A percentile compares a stretch with the other conserved stretches of the same genome.
Conservation (phyloP, 2,797 vertebrate species). For the Masticophis lateralis region DNA sequence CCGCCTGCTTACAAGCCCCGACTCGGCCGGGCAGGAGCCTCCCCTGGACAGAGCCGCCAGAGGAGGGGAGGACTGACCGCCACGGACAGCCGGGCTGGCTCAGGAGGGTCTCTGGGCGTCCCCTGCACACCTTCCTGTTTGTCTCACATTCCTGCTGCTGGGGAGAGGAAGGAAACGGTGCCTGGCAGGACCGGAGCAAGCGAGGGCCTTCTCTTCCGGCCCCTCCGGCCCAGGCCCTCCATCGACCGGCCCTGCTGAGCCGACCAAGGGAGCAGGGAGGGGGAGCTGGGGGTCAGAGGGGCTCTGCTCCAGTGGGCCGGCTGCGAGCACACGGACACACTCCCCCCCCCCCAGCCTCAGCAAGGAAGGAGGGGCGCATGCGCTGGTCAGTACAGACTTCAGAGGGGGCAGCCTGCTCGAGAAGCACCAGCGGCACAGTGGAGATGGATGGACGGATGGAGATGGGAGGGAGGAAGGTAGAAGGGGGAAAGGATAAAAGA, state of each 20-base stretch:
- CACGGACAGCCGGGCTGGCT: no score
- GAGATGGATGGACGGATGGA: background rate
- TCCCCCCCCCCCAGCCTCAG: background rate
- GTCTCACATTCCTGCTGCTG: background rate
- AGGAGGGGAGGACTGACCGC: rapidly evolving
- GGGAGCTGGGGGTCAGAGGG: background rate
- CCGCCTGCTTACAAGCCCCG: background rate
- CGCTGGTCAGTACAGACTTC: background rate
- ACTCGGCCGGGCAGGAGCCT: no score
- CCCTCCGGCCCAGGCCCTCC: background rate
- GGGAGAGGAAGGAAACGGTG: background rate
- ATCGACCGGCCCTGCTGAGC: background rate
- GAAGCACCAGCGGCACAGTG: rapidly evolving
- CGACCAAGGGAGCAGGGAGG: background rate
- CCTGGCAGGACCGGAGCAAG: background rate
- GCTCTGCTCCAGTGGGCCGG: rapidly evolving
- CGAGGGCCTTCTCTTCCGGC: background rate
- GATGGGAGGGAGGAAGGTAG: no score
- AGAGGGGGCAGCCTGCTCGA: background rate
- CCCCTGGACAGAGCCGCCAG: background rate
- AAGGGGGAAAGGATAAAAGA: no score
- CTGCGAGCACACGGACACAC: no score
- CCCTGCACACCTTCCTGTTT: background rate
- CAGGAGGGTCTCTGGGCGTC: background rate
- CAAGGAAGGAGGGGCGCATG: background rate